Conservation (phyloP, 2,113 vertebrate species). For the Brachypodius melanocephalos region DNA sequence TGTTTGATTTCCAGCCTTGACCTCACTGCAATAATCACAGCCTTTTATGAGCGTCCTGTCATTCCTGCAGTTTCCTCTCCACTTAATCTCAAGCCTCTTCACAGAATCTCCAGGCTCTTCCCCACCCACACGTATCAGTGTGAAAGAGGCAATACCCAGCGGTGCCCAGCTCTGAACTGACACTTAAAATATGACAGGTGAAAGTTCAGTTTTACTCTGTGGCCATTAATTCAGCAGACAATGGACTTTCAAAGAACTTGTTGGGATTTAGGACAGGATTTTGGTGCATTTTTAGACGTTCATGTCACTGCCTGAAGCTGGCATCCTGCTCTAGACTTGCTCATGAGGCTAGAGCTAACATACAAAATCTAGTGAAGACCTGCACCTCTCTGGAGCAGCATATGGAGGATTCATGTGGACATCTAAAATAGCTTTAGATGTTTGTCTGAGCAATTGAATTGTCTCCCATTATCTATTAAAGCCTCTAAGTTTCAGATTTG, state of each 20-base stretch:
- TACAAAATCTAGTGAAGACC: background rate
- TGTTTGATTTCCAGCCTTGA: background rate
- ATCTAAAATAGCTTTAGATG: background rate
- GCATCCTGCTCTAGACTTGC: rapidly evolving
- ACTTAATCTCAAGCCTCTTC: background rate
- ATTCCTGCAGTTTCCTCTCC: background rate
- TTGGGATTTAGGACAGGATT: background rate
- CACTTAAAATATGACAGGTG: background rate
- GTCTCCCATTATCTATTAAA: background rate
- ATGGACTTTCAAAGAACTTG: background rate
- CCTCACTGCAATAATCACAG: background rate
- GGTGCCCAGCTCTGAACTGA: background rate
- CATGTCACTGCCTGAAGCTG: background rate
- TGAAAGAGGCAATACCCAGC: background rate
- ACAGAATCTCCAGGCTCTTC: background rate
- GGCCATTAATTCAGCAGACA: background rate
- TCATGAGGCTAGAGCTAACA: background rate
- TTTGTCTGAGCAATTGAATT: background rate
- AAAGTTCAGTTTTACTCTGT: background rate
- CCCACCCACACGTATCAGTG: background rate
- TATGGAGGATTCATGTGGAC: background rate
- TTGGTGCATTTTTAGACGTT: background rate
- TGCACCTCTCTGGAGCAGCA: background rate
- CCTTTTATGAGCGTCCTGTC: background rate
- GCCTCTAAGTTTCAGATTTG: background rate